Evolutionary conservation across 2,888 invertebrate genomes (phyloP).

Genomic region (Cordilura impudica): DNA sequence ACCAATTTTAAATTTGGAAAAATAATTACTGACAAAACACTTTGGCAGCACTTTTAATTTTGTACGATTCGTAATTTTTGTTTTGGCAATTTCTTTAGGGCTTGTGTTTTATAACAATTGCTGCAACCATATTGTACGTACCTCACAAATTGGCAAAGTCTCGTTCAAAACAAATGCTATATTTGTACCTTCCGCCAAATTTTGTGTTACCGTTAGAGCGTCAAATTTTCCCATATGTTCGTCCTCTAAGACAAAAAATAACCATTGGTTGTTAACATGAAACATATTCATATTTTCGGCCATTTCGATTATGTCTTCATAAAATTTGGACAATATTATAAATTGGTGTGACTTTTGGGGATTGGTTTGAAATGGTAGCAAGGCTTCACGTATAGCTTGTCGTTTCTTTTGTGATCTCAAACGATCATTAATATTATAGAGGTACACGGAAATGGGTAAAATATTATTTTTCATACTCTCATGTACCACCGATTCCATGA

Average conservation of each 20-base stretch:
- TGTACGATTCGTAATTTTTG: too few species aligned
- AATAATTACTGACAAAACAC: too few species aligned
- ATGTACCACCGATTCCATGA: constrained; percentile 73
- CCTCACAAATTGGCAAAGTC: constrained; percentile 81
- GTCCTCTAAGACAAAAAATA: constrained; percentile 87
- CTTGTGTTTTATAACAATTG: too few species aligned
- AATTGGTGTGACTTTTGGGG: constrained; percentile 70
- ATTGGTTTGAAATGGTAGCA: constrained; percentile 66
- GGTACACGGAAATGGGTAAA: constrained; percentile 72
- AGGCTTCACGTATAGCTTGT: constrained; percentile 66
- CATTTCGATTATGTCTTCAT: constrained; percentile 82
- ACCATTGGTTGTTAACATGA: constrained; percentile 87
- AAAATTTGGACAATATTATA: constrained; percentile 72
- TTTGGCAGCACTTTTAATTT: too few species aligned
- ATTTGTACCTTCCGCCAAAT: constrained; percentile 88
- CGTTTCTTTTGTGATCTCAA: constrained; percentile 71
- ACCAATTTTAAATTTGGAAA: too few species aligned
- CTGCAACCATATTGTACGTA: constrained; percentile 68
- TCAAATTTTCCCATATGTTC: constrained; percentile 77
- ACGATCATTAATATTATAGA: constrained; percentile 73
- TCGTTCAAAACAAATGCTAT: constrained; percentile 87
- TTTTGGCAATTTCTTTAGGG: too few species aligned
- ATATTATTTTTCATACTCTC: constrained; percentile 73
- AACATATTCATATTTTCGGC: constrained; percentile 84
- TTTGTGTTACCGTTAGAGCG: constrained; percentile 80